These are phyloP conservation scores for Tetheella fluctuosa DNA, from an alignment of 2,888 invertebrate species.

Conservation along the genomic window DNA sequence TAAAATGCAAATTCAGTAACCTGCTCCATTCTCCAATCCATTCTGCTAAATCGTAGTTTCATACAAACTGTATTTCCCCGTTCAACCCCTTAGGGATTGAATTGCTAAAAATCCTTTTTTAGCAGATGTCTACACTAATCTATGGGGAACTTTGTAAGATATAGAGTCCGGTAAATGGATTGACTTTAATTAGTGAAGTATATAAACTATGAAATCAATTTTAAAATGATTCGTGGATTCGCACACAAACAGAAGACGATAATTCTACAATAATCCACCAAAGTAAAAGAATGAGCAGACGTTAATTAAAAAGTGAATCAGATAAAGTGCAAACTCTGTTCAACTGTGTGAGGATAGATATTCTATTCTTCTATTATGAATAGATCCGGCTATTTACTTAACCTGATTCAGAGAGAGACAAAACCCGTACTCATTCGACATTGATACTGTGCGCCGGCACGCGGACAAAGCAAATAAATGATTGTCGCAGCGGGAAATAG, in stretches of 20 bases:
- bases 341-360: constrained; percentile 59
- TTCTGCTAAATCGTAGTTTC: no score
- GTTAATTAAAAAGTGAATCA: constrained; percentile 71
- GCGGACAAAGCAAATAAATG: constrained; percentile 67
- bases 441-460: constrained; percentile 46
- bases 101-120: no score
- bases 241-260: neutral
- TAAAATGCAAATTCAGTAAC: no score
- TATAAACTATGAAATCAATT: neutral
- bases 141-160: no score
- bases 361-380: constrained; percentile 62
- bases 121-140: no score
- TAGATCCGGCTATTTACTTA: constrained; percentile 74
- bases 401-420: constrained; percentile 68
- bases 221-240: neutral
- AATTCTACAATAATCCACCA: neutral
- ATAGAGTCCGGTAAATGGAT: no score
- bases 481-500: constrained; percentile 55
- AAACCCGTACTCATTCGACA: constrained; percentile 55
- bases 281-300: constrained; percentile 37
- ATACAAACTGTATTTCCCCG: no score
- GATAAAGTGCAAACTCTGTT: constrained; percentile 64
- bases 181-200: no score
- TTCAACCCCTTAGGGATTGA: no score
- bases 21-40: no score